Conservation (phyloP, 2,888 invertebrate species). For the Choreutis nemorana region DNA sequence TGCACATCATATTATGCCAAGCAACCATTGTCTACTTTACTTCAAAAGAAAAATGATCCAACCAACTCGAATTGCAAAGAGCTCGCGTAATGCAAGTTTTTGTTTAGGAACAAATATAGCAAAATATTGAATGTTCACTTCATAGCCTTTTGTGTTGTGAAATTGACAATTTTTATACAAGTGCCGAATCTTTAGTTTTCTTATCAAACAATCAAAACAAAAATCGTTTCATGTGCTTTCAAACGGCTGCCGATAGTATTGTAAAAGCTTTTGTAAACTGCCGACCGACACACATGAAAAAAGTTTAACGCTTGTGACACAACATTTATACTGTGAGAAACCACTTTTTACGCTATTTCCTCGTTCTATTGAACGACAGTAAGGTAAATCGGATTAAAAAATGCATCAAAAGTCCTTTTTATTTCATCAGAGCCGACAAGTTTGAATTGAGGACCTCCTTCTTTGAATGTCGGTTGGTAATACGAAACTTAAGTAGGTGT, state of each 20-base stretch:
- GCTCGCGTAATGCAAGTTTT: conserved; percentile 15
- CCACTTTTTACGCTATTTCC: conserved; percentile 24
- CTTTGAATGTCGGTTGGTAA: too few species aligned
- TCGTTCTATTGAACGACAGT: too few species aligned
- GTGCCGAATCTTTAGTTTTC: conserved; percentile 37
- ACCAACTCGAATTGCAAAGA: conserved; percentile 5
- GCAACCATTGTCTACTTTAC: neutral
- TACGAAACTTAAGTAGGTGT: too few species aligned
- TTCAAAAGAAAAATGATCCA: neutral
- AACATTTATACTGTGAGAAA: conserved; percentile 26
- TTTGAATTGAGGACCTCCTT: too few species aligned
- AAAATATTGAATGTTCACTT: conserved; percentile 29
- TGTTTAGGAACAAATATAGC: conserved; percentile 33
- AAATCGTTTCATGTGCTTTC: conserved; percentile 29
- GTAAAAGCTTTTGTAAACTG: conserved; percentile 32
- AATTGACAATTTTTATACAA: conserved; percentile 35
- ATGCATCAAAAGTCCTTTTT: too few species aligned
- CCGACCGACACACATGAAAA: conserved; percentile 23
- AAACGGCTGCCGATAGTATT: conserved; percentile 44
- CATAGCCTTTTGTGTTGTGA: conserved; percentile 26
- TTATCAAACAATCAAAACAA: conserved; percentile 55
- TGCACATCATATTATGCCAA: too few species aligned
- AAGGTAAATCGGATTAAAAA: too few species aligned
- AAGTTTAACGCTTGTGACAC: conserved; percentile 20
- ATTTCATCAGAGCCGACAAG: too few species aligned